A percentile compares a stretch with the other conserved stretches of the same genome.
These are phyloP conservation scores for Conistra vaccinii DNA, from an alignment of 2,888 invertebrate genomes.

Conservation along the genomic window DNA sequence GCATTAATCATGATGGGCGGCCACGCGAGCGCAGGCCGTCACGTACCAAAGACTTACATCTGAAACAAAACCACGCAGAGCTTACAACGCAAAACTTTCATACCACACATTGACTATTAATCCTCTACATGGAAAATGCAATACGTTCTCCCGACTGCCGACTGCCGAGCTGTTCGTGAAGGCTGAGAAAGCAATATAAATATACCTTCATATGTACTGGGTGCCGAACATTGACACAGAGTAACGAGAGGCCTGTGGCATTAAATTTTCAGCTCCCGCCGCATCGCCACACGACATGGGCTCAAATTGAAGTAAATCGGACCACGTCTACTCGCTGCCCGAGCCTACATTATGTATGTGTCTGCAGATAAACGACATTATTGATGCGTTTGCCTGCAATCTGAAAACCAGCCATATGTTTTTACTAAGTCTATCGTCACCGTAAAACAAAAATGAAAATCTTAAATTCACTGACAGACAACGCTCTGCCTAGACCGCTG, in stretches of 20 bases:
- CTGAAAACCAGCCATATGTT: neutral
- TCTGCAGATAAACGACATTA: conserved; percentile 55
- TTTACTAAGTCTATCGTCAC: neutral
- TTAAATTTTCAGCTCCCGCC: conserved; percentile 79
- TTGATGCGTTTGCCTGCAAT: conserved; percentile 54
- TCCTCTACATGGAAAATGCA: conserved; percentile 65
- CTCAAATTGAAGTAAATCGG: conserved; percentile 79
- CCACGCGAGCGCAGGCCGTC: conserved; percentile 32
- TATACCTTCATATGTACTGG: conserved; percentile 67
- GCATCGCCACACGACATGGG: conserved; percentile 73
- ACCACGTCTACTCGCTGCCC: conserved; percentile 60
- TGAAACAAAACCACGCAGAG: conserved; percentile 49
- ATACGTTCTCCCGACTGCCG: conserved; percentile 44
- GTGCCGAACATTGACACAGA: conserved; percentile 75
- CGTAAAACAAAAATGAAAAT: neutral
- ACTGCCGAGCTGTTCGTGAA: conserved; percentile 45
- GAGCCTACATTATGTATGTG: conserved; percentile 58
- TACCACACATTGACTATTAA: conserved; percentile 64
- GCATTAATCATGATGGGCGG: conserved; percentile 30
- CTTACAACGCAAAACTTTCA: conserved; percentile 53
- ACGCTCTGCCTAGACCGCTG: neutral
- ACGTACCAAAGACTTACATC: conserved; percentile 39
- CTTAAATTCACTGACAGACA: neutral
- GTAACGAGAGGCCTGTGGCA: conserved; percentile 75
- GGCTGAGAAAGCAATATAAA: conserved; percentile 64